phyloP scores from a whole-genome alignment of 2,113 vertebrate species.

The Apodemus speciosus region DNA sequence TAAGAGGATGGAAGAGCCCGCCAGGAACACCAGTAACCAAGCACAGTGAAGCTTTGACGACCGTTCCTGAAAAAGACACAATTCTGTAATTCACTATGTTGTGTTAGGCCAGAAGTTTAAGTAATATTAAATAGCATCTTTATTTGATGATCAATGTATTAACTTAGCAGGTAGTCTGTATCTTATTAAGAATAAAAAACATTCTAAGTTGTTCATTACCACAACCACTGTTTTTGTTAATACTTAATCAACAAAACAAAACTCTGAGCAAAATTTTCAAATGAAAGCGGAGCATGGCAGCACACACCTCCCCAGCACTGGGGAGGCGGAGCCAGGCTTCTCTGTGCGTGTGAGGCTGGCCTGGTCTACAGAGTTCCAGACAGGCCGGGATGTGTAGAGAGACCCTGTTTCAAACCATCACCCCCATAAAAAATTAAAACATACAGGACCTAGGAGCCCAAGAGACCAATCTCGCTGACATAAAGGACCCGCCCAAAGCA shows the following conservation, averaged over 20 bases:
- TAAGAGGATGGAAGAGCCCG: conserved; percentile 90
- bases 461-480: conserved; percentile 28
- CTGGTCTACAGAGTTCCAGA: neutral
- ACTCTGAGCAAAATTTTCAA: conserved; percentile 63
- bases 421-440: neutral
- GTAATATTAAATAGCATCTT: conserved; percentile 32
- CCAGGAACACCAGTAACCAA: conserved; percentile 93
- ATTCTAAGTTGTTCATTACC: conserved; percentile 52
- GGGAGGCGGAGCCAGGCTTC: neutral
- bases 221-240: neutral
- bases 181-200: conserved; percentile 58
- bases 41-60: conserved; percentile 91
- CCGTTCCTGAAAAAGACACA: conserved; percentile 88
- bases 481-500: conserved; percentile 4
- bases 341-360: neutral
- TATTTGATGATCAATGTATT: conserved; percentile 39
- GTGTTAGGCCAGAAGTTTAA: conserved; percentile 65
- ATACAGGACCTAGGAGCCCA: conserved; percentile 38
- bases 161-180: conserved; percentile 47
- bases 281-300: neutral
- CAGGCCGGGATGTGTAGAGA: neutral
- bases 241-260: conserved; percentile 50
- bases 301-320: neutral
- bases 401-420: neutral
- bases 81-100: conserved; percentile 48